Evolutionary conservation across 2,113 vertebrate species (phyloP).

Genomic region (Embiotoca jacksoni): DNA sequence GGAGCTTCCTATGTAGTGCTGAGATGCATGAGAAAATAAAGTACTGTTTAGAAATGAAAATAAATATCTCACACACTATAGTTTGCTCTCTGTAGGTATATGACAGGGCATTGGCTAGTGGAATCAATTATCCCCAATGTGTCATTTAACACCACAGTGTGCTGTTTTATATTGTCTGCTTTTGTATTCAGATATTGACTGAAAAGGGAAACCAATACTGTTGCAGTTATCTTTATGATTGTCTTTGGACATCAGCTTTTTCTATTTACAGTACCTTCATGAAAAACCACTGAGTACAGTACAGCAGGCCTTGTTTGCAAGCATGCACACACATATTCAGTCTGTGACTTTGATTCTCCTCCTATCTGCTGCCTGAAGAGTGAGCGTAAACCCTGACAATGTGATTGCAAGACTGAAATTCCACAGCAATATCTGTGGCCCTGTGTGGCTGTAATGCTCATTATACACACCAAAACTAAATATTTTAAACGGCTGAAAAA

Average conservation of each 20-base stretch:
- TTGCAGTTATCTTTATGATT: background rate
- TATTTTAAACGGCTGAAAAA: background rate
- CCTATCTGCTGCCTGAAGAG: no score
- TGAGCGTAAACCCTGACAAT: no score
- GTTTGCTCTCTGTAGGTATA: background rate
- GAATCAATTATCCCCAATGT: background rate
- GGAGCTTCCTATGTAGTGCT: constrained; percentile 9
- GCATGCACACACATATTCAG: no score
- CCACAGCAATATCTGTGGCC: background rate
- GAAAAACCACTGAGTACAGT: background rate
- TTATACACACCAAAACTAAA: background rate
- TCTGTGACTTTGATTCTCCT: no score
- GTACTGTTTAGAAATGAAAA: constrained; percentile 6
- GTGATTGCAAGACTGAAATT: no score
- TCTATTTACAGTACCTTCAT: background rate
- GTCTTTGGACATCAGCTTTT: background rate
- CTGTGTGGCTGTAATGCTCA: background rate
- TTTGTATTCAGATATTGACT: background rate
- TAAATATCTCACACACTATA: background rate
- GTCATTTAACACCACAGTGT: background rate
- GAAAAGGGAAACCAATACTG: background rate
- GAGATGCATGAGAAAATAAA: constrained; percentile 26
- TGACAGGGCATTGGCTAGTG: background rate
- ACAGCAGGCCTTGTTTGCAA: background rate
- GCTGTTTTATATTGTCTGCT: constrained; percentile 19